phyloP scores from a whole-genome alignment of 2,888 invertebrate genomes.

The Leptinotarsa tumamoca region DNA sequence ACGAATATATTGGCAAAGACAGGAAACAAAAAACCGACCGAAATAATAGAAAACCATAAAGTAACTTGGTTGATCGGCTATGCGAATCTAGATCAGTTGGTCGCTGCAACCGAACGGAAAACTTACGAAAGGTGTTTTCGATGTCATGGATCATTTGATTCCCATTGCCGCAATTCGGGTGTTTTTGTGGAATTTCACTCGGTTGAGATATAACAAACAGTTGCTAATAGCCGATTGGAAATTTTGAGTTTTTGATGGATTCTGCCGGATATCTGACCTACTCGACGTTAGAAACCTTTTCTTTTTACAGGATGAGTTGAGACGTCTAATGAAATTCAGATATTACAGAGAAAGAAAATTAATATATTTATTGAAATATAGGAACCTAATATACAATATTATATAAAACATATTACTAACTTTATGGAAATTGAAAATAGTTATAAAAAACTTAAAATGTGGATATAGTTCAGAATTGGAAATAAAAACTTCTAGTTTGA shows the following conservation, averaged over 20 bases:
- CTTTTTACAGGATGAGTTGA: background rate
- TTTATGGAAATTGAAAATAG: too few relatives aligned
- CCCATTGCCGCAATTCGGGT: slow-evolving; percentile 34
- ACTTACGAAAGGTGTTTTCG: slow-evolving; percentile 44
- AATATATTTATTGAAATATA: too few relatives aligned
- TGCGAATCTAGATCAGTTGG: slow-evolving; percentile 46
- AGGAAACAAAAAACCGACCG: slow-evolving; percentile 12
- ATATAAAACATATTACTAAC: too few relatives aligned
- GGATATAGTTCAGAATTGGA: too few relatives aligned
- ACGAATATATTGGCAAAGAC: slow-evolving; percentile 19
- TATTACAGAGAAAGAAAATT: too few relatives aligned
- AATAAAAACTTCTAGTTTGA: too few relatives aligned
- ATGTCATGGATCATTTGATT: slow-evolving; percentile 40
- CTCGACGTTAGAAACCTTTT: background rate
- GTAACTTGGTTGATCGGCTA: slow-evolving; percentile 42
- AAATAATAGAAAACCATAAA: slow-evolving; percentile 23
- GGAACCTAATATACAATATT: too few relatives aligned
- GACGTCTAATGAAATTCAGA: too few relatives aligned
- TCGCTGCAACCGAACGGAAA: slow-evolving; percentile 41
- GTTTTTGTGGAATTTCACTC: slow-evolving; percentile 36
- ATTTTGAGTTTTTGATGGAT: background rate
- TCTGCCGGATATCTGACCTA: slow-evolving; percentile 6
- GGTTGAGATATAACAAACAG: slow-evolving; percentile 14
- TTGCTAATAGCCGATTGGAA: slow-evolving; percentile 11
- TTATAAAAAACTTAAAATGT: too few relatives aligned